Conservation (phyloP, 2,888 invertebrate genomes). For the Julus scandinavius region DNA sequence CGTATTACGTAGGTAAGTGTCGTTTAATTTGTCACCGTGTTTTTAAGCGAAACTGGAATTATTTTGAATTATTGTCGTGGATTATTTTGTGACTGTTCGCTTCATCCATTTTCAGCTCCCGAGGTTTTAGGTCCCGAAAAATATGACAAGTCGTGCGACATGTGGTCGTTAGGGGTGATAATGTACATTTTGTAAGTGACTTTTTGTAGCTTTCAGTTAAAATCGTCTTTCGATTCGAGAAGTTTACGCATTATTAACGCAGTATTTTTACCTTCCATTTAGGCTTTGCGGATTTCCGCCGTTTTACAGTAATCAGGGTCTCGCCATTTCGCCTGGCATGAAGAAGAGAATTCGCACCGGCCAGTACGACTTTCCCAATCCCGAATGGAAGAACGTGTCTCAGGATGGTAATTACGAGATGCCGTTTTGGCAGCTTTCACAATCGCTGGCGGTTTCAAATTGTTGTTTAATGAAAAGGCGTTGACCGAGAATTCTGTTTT, state of each 20-base stretch:
- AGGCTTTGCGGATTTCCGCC: conserved; percentile 96
- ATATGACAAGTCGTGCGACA: conserved; percentile 98
- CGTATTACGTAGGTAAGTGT: conserved; percentile 92
- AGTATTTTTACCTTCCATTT: conserved; percentile 7
- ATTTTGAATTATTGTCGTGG: not conserved
- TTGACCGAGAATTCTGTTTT: not conserved
- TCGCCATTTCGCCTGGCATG: conserved; percentile 99
- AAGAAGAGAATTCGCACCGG: conserved; percentile 95
- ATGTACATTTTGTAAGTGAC: conserved; percentile 93
- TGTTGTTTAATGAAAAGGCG: not conserved
- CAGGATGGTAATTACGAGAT: conserved; percentile 73
- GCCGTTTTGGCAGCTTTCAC: not conserved
- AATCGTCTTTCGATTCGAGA: not conserved
- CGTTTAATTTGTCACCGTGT: not conserved
- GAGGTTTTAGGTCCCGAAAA: conserved; percentile 96
- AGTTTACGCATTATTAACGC: not conserved
- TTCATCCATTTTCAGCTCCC: conserved; percentile 70
- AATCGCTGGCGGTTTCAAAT: not conserved
- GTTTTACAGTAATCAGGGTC: conserved; percentile 97
- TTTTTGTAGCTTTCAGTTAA: not conserved
- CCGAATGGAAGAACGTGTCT: conserved; percentile 95
- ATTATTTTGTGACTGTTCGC: not conserved
- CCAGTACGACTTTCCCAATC: conserved; percentile 96
- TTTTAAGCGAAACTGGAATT: not conserved
- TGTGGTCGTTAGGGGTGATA: conserved; percentile 98